These are phyloP conservation scores for Neoaliturus tenellus DNA, from an alignment of 2,888 invertebrate genomes.

Conservation along the genomic window DNA sequence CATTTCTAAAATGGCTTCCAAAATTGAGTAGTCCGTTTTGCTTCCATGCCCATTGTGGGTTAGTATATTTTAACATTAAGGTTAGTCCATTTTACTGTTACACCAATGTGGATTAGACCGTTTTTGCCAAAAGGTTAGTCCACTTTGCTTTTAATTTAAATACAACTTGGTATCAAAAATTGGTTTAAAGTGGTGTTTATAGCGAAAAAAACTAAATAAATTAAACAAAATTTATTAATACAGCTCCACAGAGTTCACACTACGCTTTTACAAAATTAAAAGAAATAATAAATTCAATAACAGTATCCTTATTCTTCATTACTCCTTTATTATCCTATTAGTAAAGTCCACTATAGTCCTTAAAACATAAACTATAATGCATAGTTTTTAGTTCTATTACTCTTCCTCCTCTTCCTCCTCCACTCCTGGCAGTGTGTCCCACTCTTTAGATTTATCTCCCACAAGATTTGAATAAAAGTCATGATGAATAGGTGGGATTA, in stretches of 20 bases:
- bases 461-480: neutral
- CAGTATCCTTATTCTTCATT: neutral
- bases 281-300: neutral
- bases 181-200: neutral
- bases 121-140: constrained; percentile 25
- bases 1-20: constrained; percentile 34
- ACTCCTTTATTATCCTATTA: neutral
- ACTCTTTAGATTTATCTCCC: neutral
- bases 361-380: neutral
- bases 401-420: neutral
- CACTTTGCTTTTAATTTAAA: constrained; percentile 32
- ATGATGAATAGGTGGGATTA: constrained; percentile 1
- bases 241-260: too few relatives aligned
- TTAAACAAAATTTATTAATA: neutral
- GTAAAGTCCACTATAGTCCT: too few relatives aligned
- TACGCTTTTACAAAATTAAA: too few relatives aligned
- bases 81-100: constrained; percentile 43
- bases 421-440: neutral
- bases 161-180: neutral
- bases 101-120: constrained; percentile 18
- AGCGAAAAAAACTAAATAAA: neutral
- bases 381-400: too few relatives aligned
- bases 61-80: neutral
- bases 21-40: constrained; percentile 44
- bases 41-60: neutral